These are phyloP conservation scores for Emmelina monodactyla DNA, from an alignment of 2,888 invertebrate species.

Conservation along the genomic window DNA sequence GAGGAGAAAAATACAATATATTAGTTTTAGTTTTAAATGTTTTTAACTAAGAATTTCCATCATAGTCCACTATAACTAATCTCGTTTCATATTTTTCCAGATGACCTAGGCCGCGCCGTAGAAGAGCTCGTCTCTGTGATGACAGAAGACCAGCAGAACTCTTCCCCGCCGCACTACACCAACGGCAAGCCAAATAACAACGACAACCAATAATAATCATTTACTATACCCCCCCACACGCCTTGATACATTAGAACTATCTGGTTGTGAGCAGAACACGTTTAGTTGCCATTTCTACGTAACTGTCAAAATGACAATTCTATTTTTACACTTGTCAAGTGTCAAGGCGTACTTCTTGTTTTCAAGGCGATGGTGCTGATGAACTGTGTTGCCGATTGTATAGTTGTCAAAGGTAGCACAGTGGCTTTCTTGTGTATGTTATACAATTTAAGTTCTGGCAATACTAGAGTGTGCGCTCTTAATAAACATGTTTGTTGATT, in stretches of 20 bases:
- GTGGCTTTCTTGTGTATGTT: constrained; percentile 8
- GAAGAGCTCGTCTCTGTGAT: constrained; percentile 90
- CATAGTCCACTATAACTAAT: too few relatives aligned
- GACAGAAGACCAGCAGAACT: constrained; percentile 70
- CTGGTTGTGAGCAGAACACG: too few relatives aligned
- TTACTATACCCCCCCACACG: constrained; percentile 21
- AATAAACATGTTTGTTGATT: constrained; percentile 13
- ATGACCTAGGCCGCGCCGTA: constrained; percentile 86
- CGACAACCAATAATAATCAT: constrained; percentile 25
- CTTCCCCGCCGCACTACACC: constrained; percentile 55
- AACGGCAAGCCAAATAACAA: constrained; percentile 51
- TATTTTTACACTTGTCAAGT: background rate
- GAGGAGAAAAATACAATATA: too few relatives aligned
- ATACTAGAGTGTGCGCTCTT: constrained; percentile 27
- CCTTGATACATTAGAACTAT: too few relatives aligned
- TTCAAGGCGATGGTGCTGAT: constrained; percentile 23
- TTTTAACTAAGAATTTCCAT: too few relatives aligned
- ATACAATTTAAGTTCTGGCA: constrained; percentile 32
- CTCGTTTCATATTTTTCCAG: constrained; percentile 49
- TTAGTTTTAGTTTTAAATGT: too few relatives aligned
- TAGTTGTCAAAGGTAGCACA: background rate
- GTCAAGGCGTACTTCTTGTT: constrained; percentile 11
- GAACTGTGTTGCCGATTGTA: constrained; percentile 20
- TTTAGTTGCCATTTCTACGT: too few relatives aligned
- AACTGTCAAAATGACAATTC: background rate